Conservation (phyloP, 2,113 vertebrate genomes). For the Pseudonaja textilis region DNA sequence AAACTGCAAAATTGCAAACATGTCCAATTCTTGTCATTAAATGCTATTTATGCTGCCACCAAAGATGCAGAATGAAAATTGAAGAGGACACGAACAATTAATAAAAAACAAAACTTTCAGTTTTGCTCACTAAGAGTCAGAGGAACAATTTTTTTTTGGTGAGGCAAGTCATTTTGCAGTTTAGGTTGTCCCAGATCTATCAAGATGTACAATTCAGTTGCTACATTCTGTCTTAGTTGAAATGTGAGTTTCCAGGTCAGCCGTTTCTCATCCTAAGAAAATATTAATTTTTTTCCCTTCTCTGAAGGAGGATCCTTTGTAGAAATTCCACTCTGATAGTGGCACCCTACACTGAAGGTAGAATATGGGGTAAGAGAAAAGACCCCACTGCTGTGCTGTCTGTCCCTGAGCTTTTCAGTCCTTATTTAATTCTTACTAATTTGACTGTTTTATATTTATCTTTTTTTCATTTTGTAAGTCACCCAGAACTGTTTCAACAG, state of each 20-base stretch:
- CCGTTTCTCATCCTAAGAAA: neutral
- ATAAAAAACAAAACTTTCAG: neutral
- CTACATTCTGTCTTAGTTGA: neutral
- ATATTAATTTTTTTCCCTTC: neutral
- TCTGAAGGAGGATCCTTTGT: neutral
- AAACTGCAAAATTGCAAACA: slow-evolving; percentile 18
- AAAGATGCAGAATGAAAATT: neutral
- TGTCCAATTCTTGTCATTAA: neutral
- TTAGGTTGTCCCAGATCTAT: neutral
- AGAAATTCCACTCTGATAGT: neutral
- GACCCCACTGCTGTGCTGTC: neutral
- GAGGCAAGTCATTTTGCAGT: neutral
- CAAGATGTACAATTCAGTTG: neutral
- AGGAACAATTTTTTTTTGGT: neutral
- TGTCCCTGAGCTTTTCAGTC: neutral
- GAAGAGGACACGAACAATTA: neutral
- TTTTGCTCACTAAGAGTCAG: neutral
- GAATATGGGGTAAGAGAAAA: neutral
- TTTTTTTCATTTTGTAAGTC: neutral
- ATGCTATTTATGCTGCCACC: neutral
- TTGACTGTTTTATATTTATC: neutral
- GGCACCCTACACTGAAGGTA: neutral
- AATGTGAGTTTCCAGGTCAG: neutral
- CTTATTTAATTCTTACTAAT: neutral
- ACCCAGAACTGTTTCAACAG: neutral